phyloP scores from a whole-genome alignment of 2,797 vertebrate genomes.

The Chloroceryle amazona region DNA sequence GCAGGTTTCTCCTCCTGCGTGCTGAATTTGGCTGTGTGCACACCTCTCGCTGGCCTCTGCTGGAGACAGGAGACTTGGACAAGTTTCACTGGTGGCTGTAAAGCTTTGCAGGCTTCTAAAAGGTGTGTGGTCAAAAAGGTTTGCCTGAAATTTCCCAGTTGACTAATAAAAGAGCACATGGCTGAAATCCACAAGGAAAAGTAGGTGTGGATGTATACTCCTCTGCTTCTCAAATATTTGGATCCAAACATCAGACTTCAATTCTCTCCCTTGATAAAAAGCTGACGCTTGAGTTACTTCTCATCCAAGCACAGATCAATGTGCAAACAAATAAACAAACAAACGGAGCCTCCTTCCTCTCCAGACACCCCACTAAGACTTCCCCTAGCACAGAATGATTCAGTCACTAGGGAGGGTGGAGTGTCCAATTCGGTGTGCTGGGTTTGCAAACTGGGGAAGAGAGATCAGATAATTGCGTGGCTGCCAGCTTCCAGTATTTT shows the following conservation, averaged over 20 bases:
- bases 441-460: background rate
- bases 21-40: background rate
- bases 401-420: background rate
- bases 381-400: background rate
- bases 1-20: background rate
- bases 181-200: background rate
- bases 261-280: background rate
- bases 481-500: background rate
- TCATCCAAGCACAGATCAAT: background rate
- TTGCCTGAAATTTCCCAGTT: background rate
- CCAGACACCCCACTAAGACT: accelerated
- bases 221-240: background rate
- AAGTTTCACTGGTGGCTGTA: background rate
- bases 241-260: background rate
- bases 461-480: background rate
- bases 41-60: background rate
- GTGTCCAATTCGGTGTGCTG: background rate
- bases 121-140: background rate
- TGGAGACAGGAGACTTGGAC: background rate
- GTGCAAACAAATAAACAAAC: background rate
- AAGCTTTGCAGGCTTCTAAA: background rate
- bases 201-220: background rate
- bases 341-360: background rate
- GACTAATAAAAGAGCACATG: background rate
- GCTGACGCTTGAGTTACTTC: background rate